Percentiles rank a stretch among this genome's conserved stretches.
phyloP scores from a whole-genome alignment of 1,140 invertebrate genomes.

The Carcinoscorpius rotundicauda region DNA sequence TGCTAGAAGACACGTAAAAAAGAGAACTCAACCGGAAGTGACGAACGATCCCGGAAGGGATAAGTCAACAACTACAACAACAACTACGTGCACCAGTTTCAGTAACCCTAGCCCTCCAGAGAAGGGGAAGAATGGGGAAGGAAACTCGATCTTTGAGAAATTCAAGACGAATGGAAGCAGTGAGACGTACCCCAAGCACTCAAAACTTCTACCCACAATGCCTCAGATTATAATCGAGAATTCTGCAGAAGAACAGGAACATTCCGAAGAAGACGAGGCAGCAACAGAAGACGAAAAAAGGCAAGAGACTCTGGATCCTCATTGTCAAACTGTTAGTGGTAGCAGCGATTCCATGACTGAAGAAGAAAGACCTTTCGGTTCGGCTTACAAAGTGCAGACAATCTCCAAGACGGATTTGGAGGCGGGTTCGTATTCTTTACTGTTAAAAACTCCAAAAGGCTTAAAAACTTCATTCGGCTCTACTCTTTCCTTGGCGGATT shows the following conservation, averaged over 20 bases:
- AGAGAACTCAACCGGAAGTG: constrained; percentile 10
- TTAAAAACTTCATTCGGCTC: constrained; percentile 22
- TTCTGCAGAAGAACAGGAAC: background rate
- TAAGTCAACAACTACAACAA: constrained; percentile 24
- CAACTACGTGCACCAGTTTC: constrained; percentile 25
- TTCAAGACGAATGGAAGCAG: constrained; percentile 12
- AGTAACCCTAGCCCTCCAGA: constrained; percentile 28
- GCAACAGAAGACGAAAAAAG: constrained; percentile 2
- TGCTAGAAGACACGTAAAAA: constrained; percentile 45
- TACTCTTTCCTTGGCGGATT: constrained; percentile 20
- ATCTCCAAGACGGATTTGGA: background rate
- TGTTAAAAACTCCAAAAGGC: constrained; percentile 20
- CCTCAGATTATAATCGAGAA: constrained; percentile 16
- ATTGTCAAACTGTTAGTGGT: constrained; percentile 1
- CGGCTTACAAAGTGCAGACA: background rate
- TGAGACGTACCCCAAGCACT: constrained; percentile 4
- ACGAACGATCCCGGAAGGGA: constrained; percentile 20
- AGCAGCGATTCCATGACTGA: background rate
- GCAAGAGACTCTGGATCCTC: background rate
- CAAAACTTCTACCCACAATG: background rate
- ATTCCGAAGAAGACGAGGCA: constrained; percentile 2
- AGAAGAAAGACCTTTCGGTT: background rate
- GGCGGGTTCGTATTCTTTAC: constrained; percentile 3
- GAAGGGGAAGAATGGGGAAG: constrained; percentile 7
- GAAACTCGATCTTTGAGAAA: background rate